A percentile compares a stretch with the other conserved stretches of the same genome.
phyloP scores from a whole-genome alignment of 2,888 invertebrate genomes.

The Cosmorhoe ocellata region DNA sequence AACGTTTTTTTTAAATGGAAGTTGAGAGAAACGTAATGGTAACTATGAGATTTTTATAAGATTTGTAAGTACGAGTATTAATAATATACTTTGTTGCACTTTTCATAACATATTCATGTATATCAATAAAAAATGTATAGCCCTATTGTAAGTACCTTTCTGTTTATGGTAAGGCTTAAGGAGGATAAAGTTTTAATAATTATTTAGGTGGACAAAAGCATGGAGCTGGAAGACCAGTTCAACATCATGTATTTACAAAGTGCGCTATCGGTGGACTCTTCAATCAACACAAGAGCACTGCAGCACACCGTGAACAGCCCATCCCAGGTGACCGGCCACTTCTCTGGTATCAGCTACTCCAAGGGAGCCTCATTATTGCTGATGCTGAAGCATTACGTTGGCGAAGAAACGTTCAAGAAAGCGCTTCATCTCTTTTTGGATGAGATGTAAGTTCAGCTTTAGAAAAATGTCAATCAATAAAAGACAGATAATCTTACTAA shows the following conservation, averaged over 20 bases:
- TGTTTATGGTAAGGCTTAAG: too few relatives aligned
- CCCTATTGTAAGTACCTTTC: too few relatives aligned
- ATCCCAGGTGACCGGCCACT: slow-evolving; percentile 83
- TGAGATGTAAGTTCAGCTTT: slow-evolving; percentile 57
- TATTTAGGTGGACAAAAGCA: slow-evolving; percentile 50
- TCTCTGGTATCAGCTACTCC: slow-evolving; percentile 86
- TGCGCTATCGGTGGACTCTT: slow-evolving; percentile 74
- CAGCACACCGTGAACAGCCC: slow-evolving; percentile 83
- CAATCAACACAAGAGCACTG: slow-evolving; percentile 79
- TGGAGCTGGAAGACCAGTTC: slow-evolving; percentile 87
- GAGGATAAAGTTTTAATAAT: too few relatives aligned
- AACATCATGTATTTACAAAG: slow-evolving; percentile 86
- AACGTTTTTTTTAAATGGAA: too few relatives aligned
- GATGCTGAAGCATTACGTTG: slow-evolving; percentile 85
- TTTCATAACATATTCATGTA: too few relatives aligned
- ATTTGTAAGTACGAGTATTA: too few relatives aligned
- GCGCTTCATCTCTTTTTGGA: slow-evolving; percentile 80
- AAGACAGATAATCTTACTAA: too few relatives aligned
- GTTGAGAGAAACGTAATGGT: too few relatives aligned
- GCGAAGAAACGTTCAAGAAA: slow-evolving; percentile 76
- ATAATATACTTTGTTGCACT: too few relatives aligned
- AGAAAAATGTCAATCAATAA: too few relatives aligned
- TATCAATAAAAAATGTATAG: too few relatives aligned
- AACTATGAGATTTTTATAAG: too few relatives aligned
- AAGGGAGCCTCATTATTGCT: slow-evolving; percentile 85